Percentiles rank a stretch among this genome's conserved stretches.
phyloP scores from a whole-genome alignment of 2,797 vertebrate species.

The Graptemys geographica region DNA sequence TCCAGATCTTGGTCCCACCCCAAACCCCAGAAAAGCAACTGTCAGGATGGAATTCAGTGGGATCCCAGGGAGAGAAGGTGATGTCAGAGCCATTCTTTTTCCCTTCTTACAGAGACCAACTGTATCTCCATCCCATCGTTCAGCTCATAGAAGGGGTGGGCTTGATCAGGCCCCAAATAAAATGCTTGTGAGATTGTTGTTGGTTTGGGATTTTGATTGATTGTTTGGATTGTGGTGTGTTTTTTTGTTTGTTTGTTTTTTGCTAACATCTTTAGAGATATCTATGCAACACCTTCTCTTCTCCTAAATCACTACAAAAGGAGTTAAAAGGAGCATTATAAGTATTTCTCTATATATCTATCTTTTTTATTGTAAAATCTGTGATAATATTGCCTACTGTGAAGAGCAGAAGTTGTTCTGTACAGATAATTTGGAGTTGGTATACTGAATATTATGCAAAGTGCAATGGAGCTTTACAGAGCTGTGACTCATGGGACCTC shows the following conservation, averaged over 20 bases:
- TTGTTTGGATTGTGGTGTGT: background rate
- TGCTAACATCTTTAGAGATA: background rate
- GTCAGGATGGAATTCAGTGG: background rate
- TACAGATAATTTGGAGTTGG: background rate
- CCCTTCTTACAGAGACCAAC: background rate
- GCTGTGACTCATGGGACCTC: background rate
- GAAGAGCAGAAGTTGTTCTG: background rate
- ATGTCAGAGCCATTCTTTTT: background rate
- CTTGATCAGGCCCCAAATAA: fast-evolving
- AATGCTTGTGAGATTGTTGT: background rate
- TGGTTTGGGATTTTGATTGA: background rate
- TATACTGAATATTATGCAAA: background rate
- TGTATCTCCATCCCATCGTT: background rate
- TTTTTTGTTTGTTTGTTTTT: background rate
- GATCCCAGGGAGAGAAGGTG: background rate
- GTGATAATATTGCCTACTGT: background rate
- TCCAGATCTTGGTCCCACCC: background rate
- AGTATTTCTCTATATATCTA: background rate
- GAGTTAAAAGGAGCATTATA: background rate
- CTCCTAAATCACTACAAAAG: background rate
- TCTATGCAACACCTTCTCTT: background rate
- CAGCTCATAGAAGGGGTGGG: background rate
- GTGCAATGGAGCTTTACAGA: background rate
- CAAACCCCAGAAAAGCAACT: background rate
- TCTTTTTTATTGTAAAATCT: background rate